phyloP scores from a whole-genome alignment of 2,888 invertebrate species.

The Heliconius ethilla region DNA sequence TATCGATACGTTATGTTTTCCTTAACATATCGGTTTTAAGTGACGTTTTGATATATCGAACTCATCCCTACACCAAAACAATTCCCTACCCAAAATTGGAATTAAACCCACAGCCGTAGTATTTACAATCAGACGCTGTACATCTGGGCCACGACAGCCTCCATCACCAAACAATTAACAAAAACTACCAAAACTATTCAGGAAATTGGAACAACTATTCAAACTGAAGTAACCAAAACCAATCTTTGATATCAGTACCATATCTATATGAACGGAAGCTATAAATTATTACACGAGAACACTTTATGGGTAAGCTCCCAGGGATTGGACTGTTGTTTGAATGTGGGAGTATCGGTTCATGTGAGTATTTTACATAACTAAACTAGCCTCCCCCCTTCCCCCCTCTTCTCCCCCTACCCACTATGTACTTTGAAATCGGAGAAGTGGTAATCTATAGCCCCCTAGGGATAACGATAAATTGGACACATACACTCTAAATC shows the following conservation, averaged over 20 bases:
- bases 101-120: not conserved
- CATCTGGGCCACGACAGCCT: not conserved
- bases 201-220: not conserved
- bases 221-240: conserved; percentile 29
- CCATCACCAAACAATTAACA: not conserved
- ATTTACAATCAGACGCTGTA: not conserved
- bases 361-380: conserved; percentile 60
- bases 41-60: too few species aligned
- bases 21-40: too few species aligned
- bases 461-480: conserved; percentile 56
- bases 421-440: conserved; percentile 41
- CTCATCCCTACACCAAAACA: too few species aligned
- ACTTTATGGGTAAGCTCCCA: conserved; percentile 70
- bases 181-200: not conserved
- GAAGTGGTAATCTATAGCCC: conserved; percentile 56
- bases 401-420: not conserved
- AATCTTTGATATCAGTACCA: conserved; percentile 37
- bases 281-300: conserved; percentile 75
- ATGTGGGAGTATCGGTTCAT: conserved; percentile 55
- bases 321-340: conserved; percentile 68
- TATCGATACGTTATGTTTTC: too few species aligned
- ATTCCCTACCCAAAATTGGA: not conserved
- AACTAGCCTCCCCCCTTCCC: conserved; percentile 51
- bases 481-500: conserved; percentile 54
- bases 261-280: conserved; percentile 48